Conservation (phyloP, 2,797 vertebrate species). For the Rhabdophis nuchalis region DNA sequence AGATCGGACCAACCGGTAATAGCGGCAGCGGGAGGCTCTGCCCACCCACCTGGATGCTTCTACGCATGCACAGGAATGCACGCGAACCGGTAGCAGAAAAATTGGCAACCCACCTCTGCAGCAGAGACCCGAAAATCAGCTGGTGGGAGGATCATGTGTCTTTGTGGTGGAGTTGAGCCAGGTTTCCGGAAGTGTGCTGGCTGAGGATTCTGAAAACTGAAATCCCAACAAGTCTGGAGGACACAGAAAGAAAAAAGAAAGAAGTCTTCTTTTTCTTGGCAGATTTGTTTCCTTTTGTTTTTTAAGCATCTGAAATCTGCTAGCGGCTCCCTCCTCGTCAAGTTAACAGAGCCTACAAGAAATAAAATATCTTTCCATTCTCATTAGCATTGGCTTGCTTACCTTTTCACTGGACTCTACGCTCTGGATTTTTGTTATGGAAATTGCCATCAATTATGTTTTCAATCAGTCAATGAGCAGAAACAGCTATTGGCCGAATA, state of each 20-base stretch:
- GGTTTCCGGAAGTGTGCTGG: neutral
- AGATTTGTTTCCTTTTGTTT: constrained; percentile 45
- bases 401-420: constrained; percentile 55
- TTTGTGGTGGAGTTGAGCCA: neutral
- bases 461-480: constrained; percentile 65
- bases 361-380: constrained; percentile 57
- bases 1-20: too few species aligned
- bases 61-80: too few species aligned
- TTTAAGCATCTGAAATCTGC: constrained; percentile 42
- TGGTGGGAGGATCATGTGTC: too few species aligned
- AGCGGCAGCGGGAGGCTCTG: too few species aligned
- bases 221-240: neutral
- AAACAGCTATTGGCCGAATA: constrained; percentile 62
- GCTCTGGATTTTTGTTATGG: constrained; percentile 46
- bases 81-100: too few species aligned
- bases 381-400: constrained; percentile 65
- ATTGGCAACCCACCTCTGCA: too few species aligned
- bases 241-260: constrained; percentile 22
- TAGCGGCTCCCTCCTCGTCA: constrained; percentile 48
- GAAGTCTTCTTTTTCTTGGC: constrained; percentile 47
- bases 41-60: too few species aligned
- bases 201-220: neutral
- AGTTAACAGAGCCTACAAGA: constrained; percentile 60
- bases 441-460: constrained; percentile 63
- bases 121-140: too few species aligned